Conservation (phyloP, 1,140 invertebrate genomes). For the Formica exsecta region DNA sequence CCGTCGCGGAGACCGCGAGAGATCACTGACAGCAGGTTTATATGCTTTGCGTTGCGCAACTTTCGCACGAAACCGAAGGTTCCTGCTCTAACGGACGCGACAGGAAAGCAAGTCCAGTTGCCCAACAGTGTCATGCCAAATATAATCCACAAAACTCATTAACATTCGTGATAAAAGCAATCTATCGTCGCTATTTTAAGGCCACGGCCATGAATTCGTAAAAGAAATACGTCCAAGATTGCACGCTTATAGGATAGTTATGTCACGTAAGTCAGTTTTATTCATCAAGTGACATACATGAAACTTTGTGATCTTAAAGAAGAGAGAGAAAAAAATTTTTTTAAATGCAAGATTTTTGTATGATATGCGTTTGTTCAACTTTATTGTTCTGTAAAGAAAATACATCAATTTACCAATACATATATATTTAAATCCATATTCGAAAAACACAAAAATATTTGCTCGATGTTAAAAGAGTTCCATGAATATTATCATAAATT, state of each 20-base stretch:
- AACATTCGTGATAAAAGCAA: constrained; percentile 28
- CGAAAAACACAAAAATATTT: too few species aligned
- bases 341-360: neutral
- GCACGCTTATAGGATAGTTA: constrained; percentile 1
- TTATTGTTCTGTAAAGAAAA: too few species aligned
- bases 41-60: constrained; percentile 64
- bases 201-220: constrained; percentile 32
- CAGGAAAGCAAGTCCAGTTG: constrained; percentile 7
- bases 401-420: too few species aligned
- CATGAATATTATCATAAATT: too few species aligned
- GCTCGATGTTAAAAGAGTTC: too few species aligned
- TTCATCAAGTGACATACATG: neutral
- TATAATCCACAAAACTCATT: constrained; percentile 35
- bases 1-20: constrained; percentile 54
- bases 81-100: constrained; percentile 59
- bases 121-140: constrained; percentile 18
- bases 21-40: constrained; percentile 57
- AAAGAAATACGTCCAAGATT: constrained; percentile 27
- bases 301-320: neutral
- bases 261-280: neutral
- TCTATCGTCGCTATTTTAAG: constrained; percentile 24
- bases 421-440: too few species aligned
- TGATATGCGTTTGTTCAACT: neutral
- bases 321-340: neutral
- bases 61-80: constrained; percentile 68